Base-by-base conservation (phyloP, 2,113 vertebrate species). In the Alligator sinensis region DNA sequence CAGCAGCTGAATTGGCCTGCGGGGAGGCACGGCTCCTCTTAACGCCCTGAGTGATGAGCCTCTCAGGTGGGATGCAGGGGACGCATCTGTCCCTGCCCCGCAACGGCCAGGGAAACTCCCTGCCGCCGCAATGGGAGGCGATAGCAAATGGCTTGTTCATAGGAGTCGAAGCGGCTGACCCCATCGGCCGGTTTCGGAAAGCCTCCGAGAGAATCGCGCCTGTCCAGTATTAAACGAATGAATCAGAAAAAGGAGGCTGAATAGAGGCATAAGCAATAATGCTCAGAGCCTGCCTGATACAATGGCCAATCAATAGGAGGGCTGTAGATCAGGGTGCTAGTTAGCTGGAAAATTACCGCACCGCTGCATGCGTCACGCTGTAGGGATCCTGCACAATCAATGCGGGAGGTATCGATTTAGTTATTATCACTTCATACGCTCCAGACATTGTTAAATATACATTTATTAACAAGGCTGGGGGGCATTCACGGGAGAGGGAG, bases 401-500 rank as follows among this genome's bases (percentile, higher is more conserved):
- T 98, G 97, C 96, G 93, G 95, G 95, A 94, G 95, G 95, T 98
- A 98, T 97, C 97, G 97, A 98, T 98, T 98, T 97, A 97, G 97
- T 97, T 98, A 98, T 98, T 97, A 97, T 98, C 97, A 97, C 97
- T 97, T 97, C 97, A 98, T 98, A 97, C 77, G 97, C 96, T 97
- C 95, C 96, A 98, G 96, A 97, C 97, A 98, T 97, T 97, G 97
- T 98, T 98, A 98, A 98, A 98, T 96, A 97, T 97, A 97, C 97
- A 98, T 98, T 98, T 98, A 98, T 98, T 97, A 97, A 97, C 93
- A 96, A 96, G 96, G 94, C 91, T 95, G 94, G 94, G 95, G 95
- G 95, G 84, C 95, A 92, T 92, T 91, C 90, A 93, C 93, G 93
- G 96, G 95, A 91, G 61, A 92, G 63, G 91, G 95, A 95, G 92